Conservation (phyloP, 1,140 invertebrate genomes). For the Hermetia illucens region DNA sequence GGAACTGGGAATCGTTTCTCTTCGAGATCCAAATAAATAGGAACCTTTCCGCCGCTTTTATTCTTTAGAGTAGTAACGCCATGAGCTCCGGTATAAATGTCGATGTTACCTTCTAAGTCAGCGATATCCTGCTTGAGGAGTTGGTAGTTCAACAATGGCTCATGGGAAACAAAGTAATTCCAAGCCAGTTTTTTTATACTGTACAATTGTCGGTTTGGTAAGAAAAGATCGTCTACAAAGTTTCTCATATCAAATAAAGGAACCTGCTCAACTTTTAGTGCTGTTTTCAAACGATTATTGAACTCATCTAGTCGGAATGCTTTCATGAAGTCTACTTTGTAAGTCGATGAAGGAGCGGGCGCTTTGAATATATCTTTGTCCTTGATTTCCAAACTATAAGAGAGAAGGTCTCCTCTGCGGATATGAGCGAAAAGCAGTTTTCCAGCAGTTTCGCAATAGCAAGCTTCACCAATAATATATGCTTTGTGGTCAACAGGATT, state of each 20-base stretch:
- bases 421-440: constrained; percentile 6
- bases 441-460: constrained; percentile 4
- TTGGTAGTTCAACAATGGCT: background rate
- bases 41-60: constrained; percentile 3
- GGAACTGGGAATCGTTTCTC: constrained; percentile 6
- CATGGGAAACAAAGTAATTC: constrained; percentile 8
- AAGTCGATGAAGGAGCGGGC: constrained; percentile 5
- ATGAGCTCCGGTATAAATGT: constrained; percentile 6
- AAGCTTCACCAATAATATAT: constrained; percentile 6
- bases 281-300: constrained; percentile 1
- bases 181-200: constrained; percentile 7
- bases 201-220: constrained; percentile 5
- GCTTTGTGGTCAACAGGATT: constrained; percentile 5
- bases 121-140: constrained; percentile 5
- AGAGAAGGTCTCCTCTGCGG: constrained; percentile 4
- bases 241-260: background rate
- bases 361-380: background rate
- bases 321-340: constrained; percentile 7
- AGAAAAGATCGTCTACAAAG: constrained; percentile 5
- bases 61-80: constrained; percentile 1
- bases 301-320: constrained; percentile 7
- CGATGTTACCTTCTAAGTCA: background rate
- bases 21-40: constrained; percentile 6
- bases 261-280: background rate
- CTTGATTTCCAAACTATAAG: background rate